Evolutionary conservation across 2,888 invertebrate genomes (phyloP), one percentile per base, ranked within the genome.

Genomic region (Drosophila conformis): DNA sequence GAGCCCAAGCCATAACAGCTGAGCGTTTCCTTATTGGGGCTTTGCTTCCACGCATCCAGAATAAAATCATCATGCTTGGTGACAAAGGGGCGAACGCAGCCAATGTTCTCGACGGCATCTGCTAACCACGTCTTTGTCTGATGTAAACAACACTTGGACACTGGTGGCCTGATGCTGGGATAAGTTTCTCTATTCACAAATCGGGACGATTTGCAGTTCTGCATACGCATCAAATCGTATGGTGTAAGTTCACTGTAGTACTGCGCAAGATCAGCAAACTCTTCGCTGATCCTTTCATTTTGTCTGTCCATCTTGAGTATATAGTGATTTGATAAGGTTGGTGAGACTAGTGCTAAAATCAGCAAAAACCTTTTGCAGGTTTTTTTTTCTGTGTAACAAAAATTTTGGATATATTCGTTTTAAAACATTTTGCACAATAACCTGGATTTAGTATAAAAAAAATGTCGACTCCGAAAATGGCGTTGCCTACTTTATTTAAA

Each of bases 1-100:
- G 64, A 25, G 0, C 31, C 53, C 8, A 83, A 36, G 11, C 84
- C 90, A 38, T 84, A 84, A 21, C 65, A 73, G 7, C 53, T 56
- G 7, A 84, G 52, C 18, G 69, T 54, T 0, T 88, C 64, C 27
- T 90, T 86, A 31, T 76, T 49, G 4, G 87, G 87, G 42, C 53
- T 73, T 4, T 58, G 49, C 8, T 62, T 74, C 84, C 84, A 84
- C 4, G 61, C 29, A n/a, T 69, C 67, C 52, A 90, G 6, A 1
- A 76, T 11, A n/a, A 67, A 72, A 61, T 69, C 70, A 21, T 29
- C 51, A 11, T 31, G 46, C 6, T 56, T 46, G 3, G 15, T 18
- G 0, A 51, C 46, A 49, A 71, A 68, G 0, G 71, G 42, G 0
- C 69, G 48, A 0, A 7, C n/a, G 48, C 89, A 84, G 25, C 81